phyloP scores from a whole-genome alignment of 2,113 vertebrate species.

The Embiotoca jacksoni region DNA sequence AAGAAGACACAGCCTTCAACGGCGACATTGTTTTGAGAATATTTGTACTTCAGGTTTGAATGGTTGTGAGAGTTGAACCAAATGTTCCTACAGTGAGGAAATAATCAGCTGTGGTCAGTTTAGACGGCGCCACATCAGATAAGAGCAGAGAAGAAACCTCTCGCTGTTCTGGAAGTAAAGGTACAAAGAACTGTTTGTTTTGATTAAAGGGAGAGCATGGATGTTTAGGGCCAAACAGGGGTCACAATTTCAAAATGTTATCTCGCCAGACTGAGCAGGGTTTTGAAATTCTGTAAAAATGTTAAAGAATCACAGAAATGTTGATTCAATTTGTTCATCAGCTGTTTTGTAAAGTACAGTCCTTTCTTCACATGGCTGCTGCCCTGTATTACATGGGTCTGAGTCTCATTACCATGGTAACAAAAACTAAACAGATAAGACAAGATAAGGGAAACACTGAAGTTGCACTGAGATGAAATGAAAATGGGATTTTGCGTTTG shows the following conservation, averaged over 20 bases:
- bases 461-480: slow-evolving; percentile 52
- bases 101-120: neutral
- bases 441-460: slow-evolving; percentile 55
- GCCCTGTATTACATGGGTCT: neutral
- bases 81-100: neutral
- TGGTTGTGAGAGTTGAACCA: neutral
- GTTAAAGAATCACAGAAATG: too few species aligned
- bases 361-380: too few species aligned
- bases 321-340: too few species aligned
- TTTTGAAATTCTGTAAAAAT: too few species aligned
- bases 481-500: slow-evolving; percentile 26
- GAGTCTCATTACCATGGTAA: neutral
- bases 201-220: neutral
- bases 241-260: too few species aligned
- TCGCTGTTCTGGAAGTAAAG: too few species aligned
- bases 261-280: too few species aligned
- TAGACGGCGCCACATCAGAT: too few species aligned
- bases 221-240: too few species aligned
- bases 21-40: neutral
- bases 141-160: too few species aligned
- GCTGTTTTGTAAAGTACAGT: too few species aligned
- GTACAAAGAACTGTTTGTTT: neutral
- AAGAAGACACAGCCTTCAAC: neutral
- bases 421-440: neutral
- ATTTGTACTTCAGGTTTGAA: neutral